Evolutionary conservation across 2,888 invertebrate genomes (phyloP).

Genomic region (Atrina japonica): DNA sequence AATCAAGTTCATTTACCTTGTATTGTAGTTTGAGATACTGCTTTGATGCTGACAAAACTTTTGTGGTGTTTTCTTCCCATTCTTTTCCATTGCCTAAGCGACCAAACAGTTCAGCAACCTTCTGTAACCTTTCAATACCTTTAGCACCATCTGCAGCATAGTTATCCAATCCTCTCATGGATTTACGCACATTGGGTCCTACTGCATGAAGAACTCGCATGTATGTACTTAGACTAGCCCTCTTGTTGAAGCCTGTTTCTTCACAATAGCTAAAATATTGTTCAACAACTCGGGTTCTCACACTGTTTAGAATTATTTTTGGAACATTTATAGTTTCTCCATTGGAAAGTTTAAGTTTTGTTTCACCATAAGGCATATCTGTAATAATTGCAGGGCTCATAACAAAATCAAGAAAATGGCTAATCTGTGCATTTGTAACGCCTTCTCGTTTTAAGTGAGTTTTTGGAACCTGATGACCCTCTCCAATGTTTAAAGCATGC

Average conservation of each 20-base stretch:
- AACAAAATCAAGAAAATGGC: conserved; percentile 19
- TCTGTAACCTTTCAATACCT: conserved; percentile 19
- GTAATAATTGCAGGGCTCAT: conserved; percentile 25
- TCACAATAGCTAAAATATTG: conserved; percentile 19
- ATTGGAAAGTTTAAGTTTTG: conserved; percentile 5
- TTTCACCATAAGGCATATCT: conserved; percentile 18
- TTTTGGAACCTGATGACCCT: conserved; percentile 9
- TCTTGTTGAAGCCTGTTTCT: conserved; percentile 8
- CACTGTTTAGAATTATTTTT: conserved; percentile 29
- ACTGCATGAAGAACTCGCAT: conserved; percentile 21
- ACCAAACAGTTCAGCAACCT: conserved; percentile 4
- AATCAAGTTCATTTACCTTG: conserved; percentile 12
- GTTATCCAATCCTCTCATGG: conserved; percentile 30
- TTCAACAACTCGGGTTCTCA: conserved; percentile 20
- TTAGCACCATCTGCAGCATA: conserved; percentile 32
- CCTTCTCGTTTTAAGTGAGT: conserved; percentile 6
- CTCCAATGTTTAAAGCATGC: conserved; percentile 13
- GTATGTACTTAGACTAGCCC: conserved; percentile 22
- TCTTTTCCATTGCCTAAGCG: conserved; percentile 2
- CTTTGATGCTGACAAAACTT: not conserved
- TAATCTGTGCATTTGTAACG: conserved; percentile 5
- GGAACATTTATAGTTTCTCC: conserved; percentile 18
- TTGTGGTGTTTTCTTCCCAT: conserved; percentile 2
- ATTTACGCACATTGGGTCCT: conserved; percentile 22
- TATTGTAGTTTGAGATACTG: conserved; percentile 17